Conservation (phyloP, 2,797 vertebrate species). For the Etheostoma nigrum region DNA sequence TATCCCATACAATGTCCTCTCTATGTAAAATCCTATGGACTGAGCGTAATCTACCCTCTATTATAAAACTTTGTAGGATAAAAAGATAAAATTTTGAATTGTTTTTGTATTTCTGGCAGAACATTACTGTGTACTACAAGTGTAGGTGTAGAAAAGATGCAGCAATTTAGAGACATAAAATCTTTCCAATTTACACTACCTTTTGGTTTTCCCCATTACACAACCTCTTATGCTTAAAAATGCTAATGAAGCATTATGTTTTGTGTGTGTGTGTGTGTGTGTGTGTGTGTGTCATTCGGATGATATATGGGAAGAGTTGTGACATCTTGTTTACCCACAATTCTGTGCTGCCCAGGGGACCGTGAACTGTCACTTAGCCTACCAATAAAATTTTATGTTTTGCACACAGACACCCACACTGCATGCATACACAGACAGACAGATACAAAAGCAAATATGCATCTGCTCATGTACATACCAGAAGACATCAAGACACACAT, state of each 20-base stretch:
- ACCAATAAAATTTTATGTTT: slow-evolving; percentile 71
- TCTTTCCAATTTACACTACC: slow-evolving; percentile 25
- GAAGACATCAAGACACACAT: slow-evolving; percentile 6
- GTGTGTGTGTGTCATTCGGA: slow-evolving; percentile 34
- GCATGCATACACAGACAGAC: slow-evolving; percentile 7
- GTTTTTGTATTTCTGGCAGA: background rate
- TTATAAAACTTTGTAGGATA: background rate
- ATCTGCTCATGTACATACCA: slow-evolving; percentile 14
- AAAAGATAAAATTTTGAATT: background rate
- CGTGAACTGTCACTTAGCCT: slow-evolving; percentile 71
- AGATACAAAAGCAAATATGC: slow-evolving; percentile 27
- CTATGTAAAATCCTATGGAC: background rate
- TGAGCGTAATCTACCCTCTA: background rate
- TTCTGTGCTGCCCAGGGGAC: slow-evolving; percentile 71
- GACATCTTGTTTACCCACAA: slow-evolving; percentile 75
- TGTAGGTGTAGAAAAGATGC: slow-evolving; percentile 12
- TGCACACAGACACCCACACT: slow-evolving; percentile 20
- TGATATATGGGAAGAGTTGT: slow-evolving; percentile 74
- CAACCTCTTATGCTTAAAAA: slow-evolving; percentile 21
- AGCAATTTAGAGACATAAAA: slow-evolving; percentile 11
- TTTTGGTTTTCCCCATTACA: slow-evolving; percentile 19
- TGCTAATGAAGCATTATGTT: slow-evolving; percentile 12
- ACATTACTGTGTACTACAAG: slow-evolving; percentile 9
- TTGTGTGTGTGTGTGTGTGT: slow-evolving; percentile 8
- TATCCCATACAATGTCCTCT: slow-evolving; percentile 3